A percentile compares a stretch with the other conserved stretches of the same genome.
These are phyloP conservation scores for Rapana venosa DNA, from an alignment of 2,888 invertebrate species.

Conservation along the genomic window DNA sequence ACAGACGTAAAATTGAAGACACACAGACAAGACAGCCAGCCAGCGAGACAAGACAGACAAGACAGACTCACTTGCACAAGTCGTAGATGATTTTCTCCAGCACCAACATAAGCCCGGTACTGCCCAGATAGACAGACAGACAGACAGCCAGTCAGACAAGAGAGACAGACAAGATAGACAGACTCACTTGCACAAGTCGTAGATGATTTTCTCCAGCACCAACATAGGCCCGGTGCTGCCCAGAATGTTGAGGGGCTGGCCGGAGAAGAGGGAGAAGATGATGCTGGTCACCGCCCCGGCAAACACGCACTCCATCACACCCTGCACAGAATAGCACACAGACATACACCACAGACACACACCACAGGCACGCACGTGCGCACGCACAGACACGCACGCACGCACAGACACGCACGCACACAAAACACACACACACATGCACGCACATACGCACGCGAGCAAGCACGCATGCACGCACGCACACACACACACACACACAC, in stretches of 20 bases:
- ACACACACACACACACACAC: background rate
- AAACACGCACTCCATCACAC: slow-evolving; percentile 80
- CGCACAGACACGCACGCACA: background rate
- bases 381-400: background rate
- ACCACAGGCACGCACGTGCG: no score
- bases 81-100: slow-evolving; percentile 92
- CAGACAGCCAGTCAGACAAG: background rate
- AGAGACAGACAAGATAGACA: background rate
- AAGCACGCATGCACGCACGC: background rate
- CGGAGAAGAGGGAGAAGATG: slow-evolving; percentile 76
- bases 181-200: slow-evolving; percentile 89
- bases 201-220: slow-evolving; percentile 88
- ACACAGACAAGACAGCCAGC: background rate
- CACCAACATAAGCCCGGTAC: slow-evolving; percentile 79
- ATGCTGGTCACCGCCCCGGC: slow-evolving; percentile 77
- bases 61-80: slow-evolving; percentile 86
- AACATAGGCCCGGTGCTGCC: slow-evolving; percentile 79
- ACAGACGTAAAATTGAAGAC: background rate
- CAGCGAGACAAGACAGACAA: background rate
- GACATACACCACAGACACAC: background rate
- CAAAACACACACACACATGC: background rate
- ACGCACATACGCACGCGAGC: background rate
- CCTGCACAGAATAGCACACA: slow-evolving; percentile 64
- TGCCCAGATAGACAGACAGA: slow-evolving; percentile 59
- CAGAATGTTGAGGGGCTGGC: slow-evolving; percentile 79